These are phyloP conservation scores for Parus major DNA, from an alignment of 2,113 vertebrate genomes.

Conservation along the genomic window DNA sequence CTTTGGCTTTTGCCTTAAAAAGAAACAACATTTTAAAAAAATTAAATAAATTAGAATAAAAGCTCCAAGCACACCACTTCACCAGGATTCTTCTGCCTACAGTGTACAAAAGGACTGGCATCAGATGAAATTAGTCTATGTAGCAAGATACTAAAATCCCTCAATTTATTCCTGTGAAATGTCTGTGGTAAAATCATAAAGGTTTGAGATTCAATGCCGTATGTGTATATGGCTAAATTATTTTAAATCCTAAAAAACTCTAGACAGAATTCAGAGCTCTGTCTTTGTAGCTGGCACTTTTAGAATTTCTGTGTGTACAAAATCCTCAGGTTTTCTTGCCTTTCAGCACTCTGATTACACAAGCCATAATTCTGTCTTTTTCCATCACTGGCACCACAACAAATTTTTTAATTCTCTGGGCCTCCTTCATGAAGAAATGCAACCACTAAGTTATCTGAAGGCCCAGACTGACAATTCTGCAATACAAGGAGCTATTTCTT, in stretches of 20 bases:
- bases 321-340: not conserved
- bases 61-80: not conserved
- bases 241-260: not conserved
- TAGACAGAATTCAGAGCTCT: not conserved
- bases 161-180: not conserved
- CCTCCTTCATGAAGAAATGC: not conserved
- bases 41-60: not conserved
- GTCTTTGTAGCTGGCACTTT: not conserved
- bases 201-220: not conserved
- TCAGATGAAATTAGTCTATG: not conserved
- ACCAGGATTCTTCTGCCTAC: not conserved
- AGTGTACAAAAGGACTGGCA: not conserved
- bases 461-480: not conserved
- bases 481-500: not conserved
- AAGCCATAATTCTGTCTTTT: not conserved
- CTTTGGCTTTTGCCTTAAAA: slow-evolving; percentile 73
- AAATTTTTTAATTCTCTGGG: not conserved
- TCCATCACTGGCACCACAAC: not conserved
- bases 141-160: not conserved
- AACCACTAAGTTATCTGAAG: not conserved
- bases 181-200: not conserved
- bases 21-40: not conserved
- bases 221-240: not conserved
- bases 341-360: not conserved
- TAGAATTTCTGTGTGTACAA: not conserved